Base-by-base conservation (phyloP, 2,797 vertebrate species). In the Arnoldichthys spilopterus region DNA sequence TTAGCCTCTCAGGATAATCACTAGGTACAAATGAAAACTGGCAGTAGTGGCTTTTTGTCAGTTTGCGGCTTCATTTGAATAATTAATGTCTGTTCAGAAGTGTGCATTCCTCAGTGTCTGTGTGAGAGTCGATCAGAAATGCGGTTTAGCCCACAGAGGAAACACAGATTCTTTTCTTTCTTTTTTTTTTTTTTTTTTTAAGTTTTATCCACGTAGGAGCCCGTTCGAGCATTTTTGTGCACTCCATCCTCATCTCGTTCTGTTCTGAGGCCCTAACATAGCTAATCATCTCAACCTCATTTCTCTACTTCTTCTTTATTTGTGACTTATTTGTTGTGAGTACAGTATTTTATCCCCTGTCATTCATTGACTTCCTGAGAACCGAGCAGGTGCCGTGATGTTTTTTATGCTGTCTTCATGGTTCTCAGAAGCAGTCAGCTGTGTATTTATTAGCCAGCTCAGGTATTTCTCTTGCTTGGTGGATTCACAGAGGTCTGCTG, bases 11-110 rank as follows among this genome's bases (percentile, higher is more conserved):
- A 78, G 83, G 86, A 83, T 91, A 92, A 93, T 93, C 88, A 54
- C 69, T 74, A 77, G 80, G 82, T 90, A 89, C 88, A 89, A 90
- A 87, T 78, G 84, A 80, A 87, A 83, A 85, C 83, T 85, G 83
- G 82, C 84, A 83, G 74, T 88, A 89, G 88, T 91, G 87, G 87
- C 91, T 93, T 93, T 93, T 94, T 92, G 91, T 93, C 90, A 92
- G 90, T 89, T 90, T 85, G 84, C 88, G 83, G 85, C 87, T 53
- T 90, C 84, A 91, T 92, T 91, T 91, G 84, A 90, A 90, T 92
- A 92, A 91, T 91, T 90, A 87, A 87, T 85, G 88, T 86, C 84
- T 82, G 84, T 87, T 89, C 85, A 0, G 84, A 87, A 66, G 84
- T 79, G 85, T 80, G 80, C 69, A 66, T 37, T 87, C 85, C 81